Percentiles rank a stretch among this genome's conserved stretches.
Evolutionary conservation across 2,113 vertebrate genomes (phyloP).

Genomic region (Sinosuthora webbiana): DNA sequence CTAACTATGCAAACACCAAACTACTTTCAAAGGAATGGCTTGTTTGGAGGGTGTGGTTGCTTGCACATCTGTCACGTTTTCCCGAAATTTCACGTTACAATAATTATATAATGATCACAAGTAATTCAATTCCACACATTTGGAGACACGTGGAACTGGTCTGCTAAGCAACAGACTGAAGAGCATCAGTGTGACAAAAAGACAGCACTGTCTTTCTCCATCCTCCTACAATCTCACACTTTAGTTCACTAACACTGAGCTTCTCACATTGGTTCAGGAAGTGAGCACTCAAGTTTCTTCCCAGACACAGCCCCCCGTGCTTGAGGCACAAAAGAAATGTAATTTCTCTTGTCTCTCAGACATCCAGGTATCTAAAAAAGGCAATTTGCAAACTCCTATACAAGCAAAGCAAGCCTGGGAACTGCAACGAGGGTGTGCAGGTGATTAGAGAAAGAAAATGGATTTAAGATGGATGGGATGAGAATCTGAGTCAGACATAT

Average conservation of each 20-base stretch:
- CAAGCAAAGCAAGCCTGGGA: not conserved
- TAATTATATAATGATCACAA: not conserved
- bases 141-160: not conserved
- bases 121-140: not conserved
- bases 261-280: not conserved
- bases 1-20: not conserved
- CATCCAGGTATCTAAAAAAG: not conserved
- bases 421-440: not conserved
- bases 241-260: not conserved
- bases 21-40: not conserved
- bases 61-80: not conserved
- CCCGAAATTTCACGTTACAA: not conserved
- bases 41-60: not conserved
- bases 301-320: not conserved
- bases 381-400: not conserved
- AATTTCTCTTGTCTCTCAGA: not conserved
- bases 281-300: not conserved
- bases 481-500: constrained; percentile 24
- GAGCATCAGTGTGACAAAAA: not conserved
- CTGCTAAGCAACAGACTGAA: not conserved
- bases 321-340: not conserved
- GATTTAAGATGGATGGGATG: constrained; percentile 43
- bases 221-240: not conserved
- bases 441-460: constrained; percentile 40
- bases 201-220: not conserved